These are phyloP conservation scores for Podarcis cretensis DNA, from an alignment of 2,113 vertebrate species.

Conservation along the genomic window DNA sequence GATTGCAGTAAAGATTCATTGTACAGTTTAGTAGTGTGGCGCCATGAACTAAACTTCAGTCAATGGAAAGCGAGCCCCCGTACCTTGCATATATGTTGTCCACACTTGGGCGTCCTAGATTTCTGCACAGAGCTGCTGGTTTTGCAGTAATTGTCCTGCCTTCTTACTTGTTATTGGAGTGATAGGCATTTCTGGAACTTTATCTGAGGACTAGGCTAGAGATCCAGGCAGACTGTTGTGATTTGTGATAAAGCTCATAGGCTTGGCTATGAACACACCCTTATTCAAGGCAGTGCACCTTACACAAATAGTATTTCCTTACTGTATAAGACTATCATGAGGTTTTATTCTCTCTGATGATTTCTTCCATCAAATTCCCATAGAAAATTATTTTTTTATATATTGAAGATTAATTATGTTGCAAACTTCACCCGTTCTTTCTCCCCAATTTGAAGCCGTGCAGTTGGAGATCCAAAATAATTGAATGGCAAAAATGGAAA, in stretches of 20 bases:
- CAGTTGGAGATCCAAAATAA: slow-evolving; percentile 39
- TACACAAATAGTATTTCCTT: not conserved
- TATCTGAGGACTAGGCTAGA: not conserved
- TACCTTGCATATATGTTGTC: not conserved
- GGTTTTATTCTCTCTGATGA: not conserved
- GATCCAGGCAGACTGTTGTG: not conserved
- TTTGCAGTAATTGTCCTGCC: not conserved
- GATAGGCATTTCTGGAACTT: not conserved
- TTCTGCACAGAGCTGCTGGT: not conserved
- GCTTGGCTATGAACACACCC: not conserved
- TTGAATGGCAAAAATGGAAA: slow-evolving; percentile 52
- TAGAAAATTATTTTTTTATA: not conserved
- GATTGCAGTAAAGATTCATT: not conserved
- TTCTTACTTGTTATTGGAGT: not conserved
- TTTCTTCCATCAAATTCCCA: not conserved
- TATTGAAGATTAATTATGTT: not conserved
- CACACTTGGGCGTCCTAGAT: not conserved
- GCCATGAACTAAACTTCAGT: not conserved
- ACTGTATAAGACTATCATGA: not conserved
- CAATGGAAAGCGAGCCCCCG: not conserved
- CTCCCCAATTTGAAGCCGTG: slow-evolving; percentile 27
- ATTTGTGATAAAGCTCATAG: not conserved
- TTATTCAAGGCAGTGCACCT: not conserved
- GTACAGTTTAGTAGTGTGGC: not conserved
- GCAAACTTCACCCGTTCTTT: not conserved